Conservation (phyloP, 2,888 invertebrate genomes). For the Holacanthella duospinosa region DNA sequence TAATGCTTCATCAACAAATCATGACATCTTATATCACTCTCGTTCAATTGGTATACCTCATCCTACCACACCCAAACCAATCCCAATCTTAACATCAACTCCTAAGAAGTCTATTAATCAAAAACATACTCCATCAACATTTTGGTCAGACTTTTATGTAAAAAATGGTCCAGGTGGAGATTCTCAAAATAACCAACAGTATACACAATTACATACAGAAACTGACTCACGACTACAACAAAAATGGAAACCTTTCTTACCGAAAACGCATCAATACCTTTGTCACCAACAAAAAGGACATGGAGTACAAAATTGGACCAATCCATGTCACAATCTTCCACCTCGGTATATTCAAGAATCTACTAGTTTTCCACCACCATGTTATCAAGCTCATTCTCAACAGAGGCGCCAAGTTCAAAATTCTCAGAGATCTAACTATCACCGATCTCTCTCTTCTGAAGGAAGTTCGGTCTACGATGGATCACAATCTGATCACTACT, state of each 20-base stretch:
- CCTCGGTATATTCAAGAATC: background rate
- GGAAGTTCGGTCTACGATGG: background rate
- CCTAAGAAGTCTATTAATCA: background rate
- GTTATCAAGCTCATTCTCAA: background rate
- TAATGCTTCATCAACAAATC: background rate
- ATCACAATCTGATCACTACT: background rate
- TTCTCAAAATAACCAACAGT: background rate
- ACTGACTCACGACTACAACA: background rate
- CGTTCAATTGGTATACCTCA: background rate
- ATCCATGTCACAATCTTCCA: too few relatives aligned
- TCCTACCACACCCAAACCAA: background rate
- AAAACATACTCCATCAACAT: background rate
- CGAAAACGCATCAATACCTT: constrained; percentile 8
- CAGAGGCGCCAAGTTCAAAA: background rate
- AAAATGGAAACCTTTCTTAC: constrained; percentile 5
- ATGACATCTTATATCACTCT: too few relatives aligned
- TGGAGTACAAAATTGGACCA: background rate
- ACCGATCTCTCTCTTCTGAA: background rate
- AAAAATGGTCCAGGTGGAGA: background rate
- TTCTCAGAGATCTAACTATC: background rate
- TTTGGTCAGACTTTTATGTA: background rate
- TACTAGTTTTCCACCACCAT: background rate
- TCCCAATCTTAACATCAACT: background rate
- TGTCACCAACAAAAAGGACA: background rate
- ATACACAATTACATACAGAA: too few relatives aligned